A percentile compares a stretch with the other conserved stretches of the same genome.
These are phyloP conservation scores for Onychomys leucogaster DNA, from an alignment of 2,797 vertebrate genomes.

Conservation along the genomic window DNA sequence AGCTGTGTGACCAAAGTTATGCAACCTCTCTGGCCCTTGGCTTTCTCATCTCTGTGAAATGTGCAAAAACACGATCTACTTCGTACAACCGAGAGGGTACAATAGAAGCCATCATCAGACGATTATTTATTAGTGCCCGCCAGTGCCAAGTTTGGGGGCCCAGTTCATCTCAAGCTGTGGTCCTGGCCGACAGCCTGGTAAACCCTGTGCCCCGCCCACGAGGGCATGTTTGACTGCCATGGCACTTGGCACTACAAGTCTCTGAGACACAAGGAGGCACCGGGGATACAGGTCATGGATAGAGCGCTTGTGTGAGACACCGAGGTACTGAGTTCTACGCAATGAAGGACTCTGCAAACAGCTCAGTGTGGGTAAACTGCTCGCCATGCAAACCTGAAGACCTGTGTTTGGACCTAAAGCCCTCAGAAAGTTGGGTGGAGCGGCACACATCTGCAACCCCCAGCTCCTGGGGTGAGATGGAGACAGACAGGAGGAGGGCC, in stretches of 20 bases:
- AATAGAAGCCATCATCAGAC: not conserved
- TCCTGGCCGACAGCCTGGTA: not conserved
- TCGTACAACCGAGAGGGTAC: not conserved
- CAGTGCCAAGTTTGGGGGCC: not conserved
- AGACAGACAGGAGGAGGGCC: no score
- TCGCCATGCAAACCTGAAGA: not conserved
- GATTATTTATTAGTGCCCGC: not conserved
- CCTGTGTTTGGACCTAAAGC: not conserved
- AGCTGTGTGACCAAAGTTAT: not conserved
- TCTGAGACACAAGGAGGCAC: not conserved
- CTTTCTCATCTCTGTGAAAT: constrained; percentile 31
- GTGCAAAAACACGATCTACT: not conserved
- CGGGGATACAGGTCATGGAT: not conserved
- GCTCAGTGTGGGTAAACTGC: not conserved
- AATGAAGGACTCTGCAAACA: not conserved
- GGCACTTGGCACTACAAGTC: not conserved
- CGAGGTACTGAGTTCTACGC: not conserved
- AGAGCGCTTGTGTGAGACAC: not conserved
- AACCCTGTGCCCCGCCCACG: not conserved
- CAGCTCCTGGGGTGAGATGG: not conserved
- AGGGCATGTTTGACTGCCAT: not conserved
- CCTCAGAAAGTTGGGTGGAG: not conserved
- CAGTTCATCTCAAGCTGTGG: not conserved
- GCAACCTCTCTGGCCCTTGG: not conserved
- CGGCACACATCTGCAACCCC: not conserved